These are phyloP conservation scores for Solenopsis fugax DNA, from an alignment of 1,140 invertebrate species.

Conservation along the genomic window DNA sequence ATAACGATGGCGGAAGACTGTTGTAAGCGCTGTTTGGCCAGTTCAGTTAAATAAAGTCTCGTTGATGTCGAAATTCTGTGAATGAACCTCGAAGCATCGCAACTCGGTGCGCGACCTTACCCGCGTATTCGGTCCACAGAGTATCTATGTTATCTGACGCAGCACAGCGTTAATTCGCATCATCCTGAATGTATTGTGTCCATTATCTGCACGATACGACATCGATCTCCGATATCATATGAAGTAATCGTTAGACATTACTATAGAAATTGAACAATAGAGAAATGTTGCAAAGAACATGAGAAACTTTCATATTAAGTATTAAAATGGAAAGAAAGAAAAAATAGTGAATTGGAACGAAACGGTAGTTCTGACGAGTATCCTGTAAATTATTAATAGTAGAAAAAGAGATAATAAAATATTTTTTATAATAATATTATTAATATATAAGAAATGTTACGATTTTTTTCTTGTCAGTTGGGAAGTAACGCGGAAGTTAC, in stretches of 20 bases:
- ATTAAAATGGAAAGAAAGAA: neutral
- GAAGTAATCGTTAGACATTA: neutral
- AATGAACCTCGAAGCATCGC: constrained; percentile 15
- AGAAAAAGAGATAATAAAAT: neutral
- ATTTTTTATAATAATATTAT: constrained; percentile 27
- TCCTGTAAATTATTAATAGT: neutral
- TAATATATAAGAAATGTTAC: neutral
- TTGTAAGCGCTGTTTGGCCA: constrained; percentile 15
- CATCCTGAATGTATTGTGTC: constrained; percentile 14
- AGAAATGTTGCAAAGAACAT: neutral
- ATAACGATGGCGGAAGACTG: constrained; percentile 11
- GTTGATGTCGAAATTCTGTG: constrained; percentile 36
- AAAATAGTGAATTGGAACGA: neutral
- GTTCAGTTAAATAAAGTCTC: constrained; percentile 45
- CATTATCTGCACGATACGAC: constrained; percentile 20
- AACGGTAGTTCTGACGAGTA: neutral
- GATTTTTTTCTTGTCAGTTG: neutral
- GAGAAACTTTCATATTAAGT: neutral
- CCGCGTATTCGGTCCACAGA: constrained; percentile 44
- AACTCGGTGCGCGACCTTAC: constrained; percentile 25
- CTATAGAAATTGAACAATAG: neutral
- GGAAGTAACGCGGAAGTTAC: no score
- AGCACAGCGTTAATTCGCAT: constrained; percentile 30
- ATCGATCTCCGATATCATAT: constrained; percentile 32
- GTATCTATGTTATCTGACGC: constrained; percentile 49